Base-by-base conservation (phyloP, 1,140 invertebrate genomes). In the Drosophila arizonae region DNA sequence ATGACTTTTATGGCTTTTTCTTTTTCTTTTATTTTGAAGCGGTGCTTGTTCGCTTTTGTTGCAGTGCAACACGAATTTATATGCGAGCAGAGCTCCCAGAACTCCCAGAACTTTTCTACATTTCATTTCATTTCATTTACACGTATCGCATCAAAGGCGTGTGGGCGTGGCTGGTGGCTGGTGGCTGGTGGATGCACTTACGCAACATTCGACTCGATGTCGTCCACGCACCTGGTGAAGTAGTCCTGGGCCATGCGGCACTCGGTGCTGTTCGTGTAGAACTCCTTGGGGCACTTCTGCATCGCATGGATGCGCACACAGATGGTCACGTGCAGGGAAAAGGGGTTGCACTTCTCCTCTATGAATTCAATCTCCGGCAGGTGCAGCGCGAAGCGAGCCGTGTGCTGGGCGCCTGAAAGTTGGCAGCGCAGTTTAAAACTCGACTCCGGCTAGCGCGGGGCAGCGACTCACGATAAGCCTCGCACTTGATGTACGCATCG, bases 1-100 rank as follows among this genome's bases (percentile, higher is more conserved):
- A 82, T 72, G 82, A 87, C 82, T 86, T 87, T 87, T 87, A 87
- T 75, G 79, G 80, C 76, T 77, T 77, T 81, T 79, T 24, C 21
- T 21, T 21, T 21, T 21, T 66, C 71, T 70, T 86, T 80, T 77
- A 79, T 84, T 84, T 80, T 64, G 13, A 21, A 62, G 43, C 33
- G 52, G 11, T 30, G 43, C 17, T 8, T 46, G 61, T 71, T 71
- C 61, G 56, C 15, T 30, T 51, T 65, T 63, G 45, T 54, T 55
- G 24, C 51, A 55, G 48, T 46, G 54, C 63, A 72, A 60, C 55
- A 28, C 30, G 48, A 60, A 63, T 69, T 72, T 76, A 81, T 77
- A 76, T 85, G 70, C 70, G 45, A 62, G 28, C 63, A 51, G 72
- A 54, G 64, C 43, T 60, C 57, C 60, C 50, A 76, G 72, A 54